These are phyloP conservation scores for Pinctada fucata DNA, from an alignment of 2,888 invertebrate genomes.

Conservation along the genomic window DNA sequence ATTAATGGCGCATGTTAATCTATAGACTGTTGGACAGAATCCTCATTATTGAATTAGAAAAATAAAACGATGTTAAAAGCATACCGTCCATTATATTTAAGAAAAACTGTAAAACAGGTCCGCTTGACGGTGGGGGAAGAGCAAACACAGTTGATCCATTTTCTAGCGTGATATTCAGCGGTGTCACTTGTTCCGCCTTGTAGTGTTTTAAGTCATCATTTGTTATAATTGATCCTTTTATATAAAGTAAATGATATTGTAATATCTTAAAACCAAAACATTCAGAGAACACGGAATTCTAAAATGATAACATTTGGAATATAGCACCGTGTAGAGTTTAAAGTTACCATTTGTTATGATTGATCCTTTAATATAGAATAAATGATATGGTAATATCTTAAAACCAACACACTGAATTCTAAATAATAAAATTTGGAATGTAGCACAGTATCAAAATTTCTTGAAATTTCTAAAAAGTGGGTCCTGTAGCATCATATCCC, in stretches of 20 bases:
- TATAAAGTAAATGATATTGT: no score
- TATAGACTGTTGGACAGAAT: no score
- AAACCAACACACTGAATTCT: not conserved
- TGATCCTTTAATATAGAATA: no score
- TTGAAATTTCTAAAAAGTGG: no score
- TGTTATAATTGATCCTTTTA: constrained; percentile 63
- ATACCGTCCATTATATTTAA: constrained; percentile 71
- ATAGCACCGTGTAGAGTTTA: no score
- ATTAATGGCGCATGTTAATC: no score
- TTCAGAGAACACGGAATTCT: not conserved
- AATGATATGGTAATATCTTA: not conserved
- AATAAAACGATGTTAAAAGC: constrained; percentile 9
- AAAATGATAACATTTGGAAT: not conserved
- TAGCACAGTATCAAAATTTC: no score
- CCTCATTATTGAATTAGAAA: no score
- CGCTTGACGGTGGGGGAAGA: constrained; percentile 66
- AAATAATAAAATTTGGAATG: not conserved
- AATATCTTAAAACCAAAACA: constrained; percentile 6
- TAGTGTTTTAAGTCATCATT: constrained; percentile 56
- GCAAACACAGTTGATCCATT: constrained; percentile 53
- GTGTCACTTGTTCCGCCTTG: constrained; percentile 34
- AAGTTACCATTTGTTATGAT: no score
- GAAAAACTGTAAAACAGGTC: constrained; percentile 67
- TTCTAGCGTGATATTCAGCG: constrained; percentile 47
- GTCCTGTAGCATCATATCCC: no score